Base-by-base conservation (phyloP, 2,888 invertebrate species). In the Dolichopus griseipennis region DNA sequence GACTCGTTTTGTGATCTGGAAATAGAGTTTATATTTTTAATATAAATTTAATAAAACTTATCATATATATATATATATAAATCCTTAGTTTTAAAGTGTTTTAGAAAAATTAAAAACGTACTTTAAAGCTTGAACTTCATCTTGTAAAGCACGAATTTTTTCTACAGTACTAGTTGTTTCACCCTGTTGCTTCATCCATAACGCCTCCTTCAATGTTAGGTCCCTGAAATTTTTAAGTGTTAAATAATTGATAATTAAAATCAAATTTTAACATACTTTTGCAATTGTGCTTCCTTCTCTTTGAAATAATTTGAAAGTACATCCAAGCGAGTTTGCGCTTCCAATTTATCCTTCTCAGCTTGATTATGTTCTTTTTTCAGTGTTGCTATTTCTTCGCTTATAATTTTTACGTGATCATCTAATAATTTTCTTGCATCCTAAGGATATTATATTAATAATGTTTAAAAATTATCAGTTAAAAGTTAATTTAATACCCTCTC, bases 231-330 rank as follows among this genome's bases (percentile, higher is more conserved):
- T 72, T 71, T 70, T 71, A 62, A 52, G n/a, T n/a, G n/a, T n/a
- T n/a, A n/a, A n/a, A n/a, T n/a, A n/a, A 43, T 18, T 21, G 20
- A n/a, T 15, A 20, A 21, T 20, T 27, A 61, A 68, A 64, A 61
- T 64, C 64, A 66, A 66, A 62, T 68, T 37, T 70, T 64, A 66
- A 61, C 4, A 10, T 84, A 94, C 91, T 93, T 94, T 82, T 94
- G 88, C 65, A 95, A 83, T 80, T 94, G 91, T 18, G 88, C 85
- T 80, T 95, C 95, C 74, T 92, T 90, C 72, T 95, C 93, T 76
- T 94, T 92, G 83, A 95, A 95, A 80, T 95, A 95, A 76, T 89
- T 90, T 0, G 92, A 90, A 62, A 96, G 83, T 1, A 95, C 94
- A 76, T 92, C 92, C 2, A 95, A 84, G 74, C 92, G 87, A 0